Conservation (phyloP, 2,113 vertebrate genomes). For the Myocastor coypus region DNA sequence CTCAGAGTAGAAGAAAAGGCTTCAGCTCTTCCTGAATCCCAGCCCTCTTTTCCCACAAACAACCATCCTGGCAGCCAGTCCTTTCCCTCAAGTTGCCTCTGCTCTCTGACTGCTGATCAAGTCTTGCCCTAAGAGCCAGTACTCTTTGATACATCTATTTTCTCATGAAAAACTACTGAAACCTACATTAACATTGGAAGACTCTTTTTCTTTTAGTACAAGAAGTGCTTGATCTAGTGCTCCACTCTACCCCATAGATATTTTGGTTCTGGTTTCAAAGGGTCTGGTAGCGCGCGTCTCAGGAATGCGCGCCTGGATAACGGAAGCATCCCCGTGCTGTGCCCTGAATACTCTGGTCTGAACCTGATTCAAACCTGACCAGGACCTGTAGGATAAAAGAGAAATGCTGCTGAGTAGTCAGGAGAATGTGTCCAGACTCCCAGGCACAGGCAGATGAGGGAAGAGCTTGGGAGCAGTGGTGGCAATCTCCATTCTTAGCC, state of each 20-base stretch:
- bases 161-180: neutral
- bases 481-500: conserved; percentile 49
- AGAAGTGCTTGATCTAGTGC: neutral
- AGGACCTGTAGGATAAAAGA: conserved; percentile 61
- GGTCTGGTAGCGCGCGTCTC: neutral
- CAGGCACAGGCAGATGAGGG: conserved; percentile 18
- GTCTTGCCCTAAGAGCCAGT: neutral
- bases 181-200: neutral
- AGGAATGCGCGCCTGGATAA: conserved; percentile 7
- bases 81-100: neutral
- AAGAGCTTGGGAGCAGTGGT: neutral
- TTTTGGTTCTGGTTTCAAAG: neutral
- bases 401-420: conserved; percentile 58
- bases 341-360: neutral
- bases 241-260: neutral
- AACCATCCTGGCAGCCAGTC: neutral
- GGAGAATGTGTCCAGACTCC: conserved; percentile 66
- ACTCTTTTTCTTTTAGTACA: neutral
- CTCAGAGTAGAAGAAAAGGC: neutral
- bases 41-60: neutral
- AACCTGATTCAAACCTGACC: conserved; percentile 27
- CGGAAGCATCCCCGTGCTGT: neutral
- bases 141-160: neutral
- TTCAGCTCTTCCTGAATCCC: neutral
- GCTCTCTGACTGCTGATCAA: neutral